Base-by-base conservation (phyloP, 2,797 vertebrate species). In the Urosaurus nigricauda region DNA sequence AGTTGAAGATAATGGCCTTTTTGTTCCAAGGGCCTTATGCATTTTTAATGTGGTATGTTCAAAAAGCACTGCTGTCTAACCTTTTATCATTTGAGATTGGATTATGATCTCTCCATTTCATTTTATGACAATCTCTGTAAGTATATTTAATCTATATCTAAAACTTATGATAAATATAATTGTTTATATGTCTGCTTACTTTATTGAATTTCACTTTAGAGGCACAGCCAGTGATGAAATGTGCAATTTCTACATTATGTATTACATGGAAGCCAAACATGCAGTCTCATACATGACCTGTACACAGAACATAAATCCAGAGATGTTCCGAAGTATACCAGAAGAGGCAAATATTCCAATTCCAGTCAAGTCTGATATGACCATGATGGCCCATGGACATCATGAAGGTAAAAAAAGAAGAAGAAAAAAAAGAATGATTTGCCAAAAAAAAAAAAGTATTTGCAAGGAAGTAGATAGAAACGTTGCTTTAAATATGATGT, bases 241-340 rank as follows among this genome's bases (percentile, higher is more conserved):
- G 99, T 99, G 99, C 95, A 99, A 99, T 96, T 98, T 99, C 93
- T 99, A 99, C 89, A 98, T 99, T 79, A 99, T 99, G 98, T 99
- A 99, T 96, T 99, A 99, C 95, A 99, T 99, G 98, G 99, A 99
- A 90, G 98, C 97, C 92, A 98, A 96, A 89, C 97, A 98, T 51
- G 97, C 98, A 14, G 90, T 97, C 65, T 98, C 99, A 3, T 99
- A 97, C 92, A 98, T 98, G 98, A 98, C 95, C 88, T 99, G 99
- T 93, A 98, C 98, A 90, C 97, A 98, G 70, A 96, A 97, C 0
- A 97, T 98, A 77, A 96, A 97, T 79, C 96, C 95, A 17, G 97
- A 97, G 51, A 95, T 98, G 83, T 99, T 99, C 93, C 95, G 96
- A 93, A 94, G 95, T 84, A 99, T 99, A 92, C 98, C 99, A 0